Evolutionary conservation across 2,797 vertebrate genomes (phyloP).

Genomic region (Sebastes melanostomus): DNA sequence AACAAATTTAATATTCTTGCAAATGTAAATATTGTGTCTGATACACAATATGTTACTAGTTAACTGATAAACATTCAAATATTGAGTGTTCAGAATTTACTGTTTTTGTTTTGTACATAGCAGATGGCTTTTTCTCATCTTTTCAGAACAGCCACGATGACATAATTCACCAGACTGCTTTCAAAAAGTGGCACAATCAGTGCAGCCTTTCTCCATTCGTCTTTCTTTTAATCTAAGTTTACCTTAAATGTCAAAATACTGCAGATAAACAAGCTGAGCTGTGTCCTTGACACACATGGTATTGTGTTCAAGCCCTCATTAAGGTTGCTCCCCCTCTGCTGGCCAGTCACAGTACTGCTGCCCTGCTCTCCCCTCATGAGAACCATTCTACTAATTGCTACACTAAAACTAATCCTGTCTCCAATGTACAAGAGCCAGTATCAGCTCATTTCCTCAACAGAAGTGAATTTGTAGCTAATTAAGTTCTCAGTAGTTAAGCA

Average conservation of each 20-base stretch:
- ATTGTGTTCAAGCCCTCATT: slow-evolving; percentile 41
- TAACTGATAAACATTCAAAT: slow-evolving; percentile 38
- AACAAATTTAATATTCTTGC: slow-evolving; percentile 44
- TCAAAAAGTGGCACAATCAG: not conserved
- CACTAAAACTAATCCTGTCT: slow-evolving; percentile 40
- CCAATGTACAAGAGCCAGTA: slow-evolving; percentile 7
- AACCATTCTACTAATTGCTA: slow-evolving; percentile 26
- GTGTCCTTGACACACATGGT: slow-evolving; percentile 18
- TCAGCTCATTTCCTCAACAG: slow-evolving; percentile 19
- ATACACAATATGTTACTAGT: slow-evolving; percentile 47
- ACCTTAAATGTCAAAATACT: not conserved
- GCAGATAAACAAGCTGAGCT: slow-evolving; percentile 5
- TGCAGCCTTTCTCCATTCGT: not conserved
- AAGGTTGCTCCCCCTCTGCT: slow-evolving; percentile 78
- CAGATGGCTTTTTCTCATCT: not conserved
- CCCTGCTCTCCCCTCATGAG: slow-evolving; percentile 20
- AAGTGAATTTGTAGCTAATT: slow-evolving; percentile 24
- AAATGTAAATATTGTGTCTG: slow-evolving; percentile 59
- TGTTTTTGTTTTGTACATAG: not conserved
- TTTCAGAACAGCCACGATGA: not conserved
- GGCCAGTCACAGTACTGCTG: slow-evolving; percentile 65
- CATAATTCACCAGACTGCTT: not conserved
- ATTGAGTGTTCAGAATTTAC: not conserved
- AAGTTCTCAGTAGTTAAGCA: not conserved
- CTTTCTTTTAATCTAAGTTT: not conserved